Evolutionary conservation across 2,113 vertebrate species (phyloP), one percentile per base, ranked within the genome.

Genomic region (Triplophysa dalaica): DNA sequence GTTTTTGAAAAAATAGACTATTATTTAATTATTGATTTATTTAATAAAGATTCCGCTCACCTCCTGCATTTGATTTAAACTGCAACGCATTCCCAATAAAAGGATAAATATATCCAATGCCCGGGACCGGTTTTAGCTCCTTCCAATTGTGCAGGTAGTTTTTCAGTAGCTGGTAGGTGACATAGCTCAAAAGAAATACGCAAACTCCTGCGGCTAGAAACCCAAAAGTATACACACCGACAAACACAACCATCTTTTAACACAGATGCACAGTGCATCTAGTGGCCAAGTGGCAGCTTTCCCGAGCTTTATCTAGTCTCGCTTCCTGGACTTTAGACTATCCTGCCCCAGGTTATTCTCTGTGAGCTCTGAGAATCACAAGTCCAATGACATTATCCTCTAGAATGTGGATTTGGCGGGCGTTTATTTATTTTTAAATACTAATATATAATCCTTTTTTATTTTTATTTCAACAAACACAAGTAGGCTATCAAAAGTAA

Each of bases 21-120:
- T 38, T 38, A 38, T 38, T 38, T 7, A 6, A 38, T 38, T 38
- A 38, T 38, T 38, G 0, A 50, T 16, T 50, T 50, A 50, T 50
- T 50, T 50, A 50, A 12, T 50, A 13, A 9, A 2, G 22, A 41
- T 1, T 56, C 8, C 14, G 60, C 90, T 93, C 90, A 98, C 97
- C 96, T 91, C 84, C 82, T 13, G 91, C 86, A 0, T 75, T 78
- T 0, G 74, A 54, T 68, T 96, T 94, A 2, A 96, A 80, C 11
- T 86, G 0, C 0, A 90, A 85, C 1, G 92, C 86, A 12, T 98
- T 93, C 64, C 97, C 98, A 81, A 99, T 11, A 1, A 98, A 10
- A 0, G 92, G 96, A 45, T 89, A 94, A 3, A 92, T 91, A 10
- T 85, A 82, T 0, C 74, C 85, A 4, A 94, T 0, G 0, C 93